Evolutionary conservation across 2,888 invertebrate species (phyloP), one percentile per base, ranked within the genome.

Genomic region (Sepioteuthis lessoniana): DNA sequence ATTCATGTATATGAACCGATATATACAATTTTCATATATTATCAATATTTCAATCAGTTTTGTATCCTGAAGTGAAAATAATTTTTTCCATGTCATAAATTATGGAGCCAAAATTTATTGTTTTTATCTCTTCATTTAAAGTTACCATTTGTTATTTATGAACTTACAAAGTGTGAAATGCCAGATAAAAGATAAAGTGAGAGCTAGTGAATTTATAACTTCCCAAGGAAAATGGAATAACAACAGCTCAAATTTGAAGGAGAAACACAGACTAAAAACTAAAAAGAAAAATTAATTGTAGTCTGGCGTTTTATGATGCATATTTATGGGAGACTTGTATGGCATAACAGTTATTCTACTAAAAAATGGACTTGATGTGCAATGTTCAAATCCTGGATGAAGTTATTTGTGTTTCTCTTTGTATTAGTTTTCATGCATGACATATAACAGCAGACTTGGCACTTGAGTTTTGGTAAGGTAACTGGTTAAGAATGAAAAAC

Each of bases 51-150:
- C n/a, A 76, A 76, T 76, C 76, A n/a, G n/a, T 76, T 76, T n/a
- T 76, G 76, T 16, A n/a, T 76, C 76, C n/a, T 35, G n/a, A 35
- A 35, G n/a, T 35, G 76, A 76, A 76, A 76, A 55, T 55, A 21
- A 55, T 76, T 76, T n/a, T n/a, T 76, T 76, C n/a, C 76, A 76
- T 35, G 76, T 76, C 76, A 76, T 76, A 76, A 76, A 76, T 76
- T 76, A 35, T 76, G 76, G n/a, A 35, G 76, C 76, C n/a, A 16
- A 76, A 76, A 76, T 35, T n/a, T 76, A 76, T 76, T 2, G 19
- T 35, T 76, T 76, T 76, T 76, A 76, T 76, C 76, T 76, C 19
- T 19, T 76, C n/a, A 16, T 76, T 76, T 35, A 76, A 76, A 76
- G n/a, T n/a, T 76, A n/a, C 16, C 76, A 76, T 76, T 76, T 76